Evolutionary conservation across 1,140 invertebrate genomes (phyloP), one percentile per base, ranked within the genome.

Genomic region (Pantala flavescens): DNA sequence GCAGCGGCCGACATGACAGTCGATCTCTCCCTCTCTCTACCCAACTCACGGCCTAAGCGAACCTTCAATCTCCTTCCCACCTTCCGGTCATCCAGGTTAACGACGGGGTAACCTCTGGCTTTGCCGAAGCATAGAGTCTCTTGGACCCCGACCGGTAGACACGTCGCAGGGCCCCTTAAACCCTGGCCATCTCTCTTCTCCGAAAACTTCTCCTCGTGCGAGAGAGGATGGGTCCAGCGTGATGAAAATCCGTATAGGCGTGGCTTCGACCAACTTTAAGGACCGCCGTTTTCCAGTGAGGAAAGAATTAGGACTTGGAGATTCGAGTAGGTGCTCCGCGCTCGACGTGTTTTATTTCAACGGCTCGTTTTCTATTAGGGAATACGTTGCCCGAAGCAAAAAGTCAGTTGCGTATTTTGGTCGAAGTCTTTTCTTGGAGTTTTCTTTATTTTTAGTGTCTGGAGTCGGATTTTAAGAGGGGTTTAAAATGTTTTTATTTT

Each of bases 81-180:
- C 49, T 63, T 63, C 49, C 49, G 49, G 49, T 63, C 49, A 63
- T 63, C 49, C 49, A 63, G 49, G 49, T 63, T 63, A 63, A 63
- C 49, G 49, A 63, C 49, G 49, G 49, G 49, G 49, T 63, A 63
- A 63, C 49, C 49, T 63, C 49, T 63, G 12, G 49, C 49, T 63
- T 19, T 63, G 3, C 49, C 49, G n/a, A 12, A 63, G 49, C 49
- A 63, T 63, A 7, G 49, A 63, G 49, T 63, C 49, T 63, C 49
- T 1, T 3, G 49, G 16, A 7, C 14, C 49, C 49, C 49, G 12
- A 63, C 28, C 3, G 49, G 49, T 63, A 21, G 49, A 63, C 49
- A 63, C 49, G 49, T 63, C 49, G n/a, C 49, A 7, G 12, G 16
- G 2, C n/a, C 3, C 49, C 14, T 19, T 3, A 16, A 63, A 63